Evolutionary conservation across 2,888 invertebrate species (phyloP).

Genomic region (Macropis europaea): DNA sequence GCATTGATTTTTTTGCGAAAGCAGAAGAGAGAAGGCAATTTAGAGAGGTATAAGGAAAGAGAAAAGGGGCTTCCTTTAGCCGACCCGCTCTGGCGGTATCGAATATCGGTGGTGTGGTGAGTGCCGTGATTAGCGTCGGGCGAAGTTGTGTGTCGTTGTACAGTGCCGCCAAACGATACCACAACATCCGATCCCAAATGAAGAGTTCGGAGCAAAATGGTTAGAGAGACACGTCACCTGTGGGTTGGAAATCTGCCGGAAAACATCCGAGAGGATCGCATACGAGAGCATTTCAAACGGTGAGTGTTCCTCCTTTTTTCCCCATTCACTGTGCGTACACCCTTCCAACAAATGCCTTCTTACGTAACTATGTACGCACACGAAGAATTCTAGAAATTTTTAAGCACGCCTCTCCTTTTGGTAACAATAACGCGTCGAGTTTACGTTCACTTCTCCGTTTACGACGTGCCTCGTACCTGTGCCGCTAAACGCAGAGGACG

Average conservation of each 20-base stretch:
- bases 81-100: slow-evolving; percentile 46
- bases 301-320: slow-evolving; percentile 80
- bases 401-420: background rate
- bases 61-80: slow-evolving; percentile 24
- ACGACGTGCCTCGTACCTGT: background rate
- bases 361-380: slow-evolving; percentile 30
- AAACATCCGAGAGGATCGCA: slow-evolving; percentile 98
- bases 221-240: slow-evolving; percentile 99
- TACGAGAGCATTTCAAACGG: slow-evolving; percentile 99
- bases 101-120: slow-evolving; percentile 59
- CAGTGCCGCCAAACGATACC: slow-evolving; percentile 80
- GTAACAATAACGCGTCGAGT: background rate
- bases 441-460: slow-evolving; percentile 1
- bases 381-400: background rate
- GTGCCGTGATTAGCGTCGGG: slow-evolving; percentile 65
- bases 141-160: slow-evolving; percentile 80
- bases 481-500: background rate
- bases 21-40: slow-evolving; percentile 12
- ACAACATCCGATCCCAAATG: slow-evolving; percentile 87
- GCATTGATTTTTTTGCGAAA: slow-evolving; percentile 37
- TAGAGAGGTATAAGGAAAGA: slow-evolving; percentile 6
- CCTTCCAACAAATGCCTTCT: slow-evolving; percentile 6
- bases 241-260: slow-evolving; percentile 99
- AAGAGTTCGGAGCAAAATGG: slow-evolving; percentile 99
- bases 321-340: background rate